A percentile compares a stretch with the other conserved stretches of the same genome.
Evolutionary conservation across 1,140 invertebrate genomes (phyloP).

Genomic region (Drosophila cardini): DNA sequence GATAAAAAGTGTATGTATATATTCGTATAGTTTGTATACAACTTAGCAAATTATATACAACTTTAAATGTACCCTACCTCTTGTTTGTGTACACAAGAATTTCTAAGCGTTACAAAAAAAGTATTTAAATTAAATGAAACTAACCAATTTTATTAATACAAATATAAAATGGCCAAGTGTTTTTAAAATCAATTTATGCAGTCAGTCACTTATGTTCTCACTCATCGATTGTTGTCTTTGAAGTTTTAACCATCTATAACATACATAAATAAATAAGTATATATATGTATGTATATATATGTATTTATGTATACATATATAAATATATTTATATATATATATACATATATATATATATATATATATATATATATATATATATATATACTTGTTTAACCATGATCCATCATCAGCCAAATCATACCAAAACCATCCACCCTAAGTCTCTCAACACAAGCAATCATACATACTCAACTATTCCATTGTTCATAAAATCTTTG

Average conservation of each 20-base stretch:
- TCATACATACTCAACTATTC: too few relatives aligned
- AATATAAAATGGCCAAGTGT: conserved; percentile 49
- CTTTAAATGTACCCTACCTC: conserved; percentile 47
- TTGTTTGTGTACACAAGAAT: conserved; percentile 57
- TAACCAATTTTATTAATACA: conserved; percentile 37
- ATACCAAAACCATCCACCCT: neutral
- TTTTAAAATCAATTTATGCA: conserved; percentile 52
- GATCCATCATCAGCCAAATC: conserved; percentile 46
- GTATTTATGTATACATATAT: too few relatives aligned
- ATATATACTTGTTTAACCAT: conserved; percentile 11
- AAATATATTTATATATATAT: neutral
- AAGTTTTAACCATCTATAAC: conserved; percentile 78
- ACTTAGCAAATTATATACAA: conserved; percentile 19
- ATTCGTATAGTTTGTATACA: conserved; percentile 22
- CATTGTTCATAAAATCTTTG: conserved; percentile 9
- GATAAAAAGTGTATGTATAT: conserved; percentile 32
- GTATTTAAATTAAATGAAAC: neutral
- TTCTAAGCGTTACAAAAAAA: conserved; percentile 19
- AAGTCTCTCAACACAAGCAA: neutral
- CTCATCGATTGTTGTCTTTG: conserved; percentile 81
- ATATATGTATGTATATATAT: conserved; percentile 5
- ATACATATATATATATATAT: neutral
- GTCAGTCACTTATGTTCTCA: conserved; percentile 72
- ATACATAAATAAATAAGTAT: too few relatives aligned
- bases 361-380: conserved; percentile 4